These are phyloP conservation scores for Dolichomitus sp. DNA, from an alignment of 2,888 invertebrate genomes.

Conservation along the genomic window DNA sequence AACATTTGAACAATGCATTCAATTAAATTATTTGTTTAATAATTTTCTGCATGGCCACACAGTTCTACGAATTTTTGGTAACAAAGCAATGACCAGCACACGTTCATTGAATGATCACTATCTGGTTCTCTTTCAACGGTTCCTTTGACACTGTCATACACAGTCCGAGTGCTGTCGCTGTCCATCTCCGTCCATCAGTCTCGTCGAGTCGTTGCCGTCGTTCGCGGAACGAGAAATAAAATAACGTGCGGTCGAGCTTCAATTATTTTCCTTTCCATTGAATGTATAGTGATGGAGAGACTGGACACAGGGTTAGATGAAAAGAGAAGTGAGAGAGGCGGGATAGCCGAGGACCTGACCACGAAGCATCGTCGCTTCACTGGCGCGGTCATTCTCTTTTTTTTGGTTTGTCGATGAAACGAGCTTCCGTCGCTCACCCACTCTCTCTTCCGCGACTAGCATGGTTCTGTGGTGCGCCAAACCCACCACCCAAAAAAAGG, in stretches of 20 bases:
- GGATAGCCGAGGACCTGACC: conserved; percentile 17
- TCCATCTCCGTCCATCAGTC: conserved; percentile 12
- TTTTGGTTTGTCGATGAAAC: conserved; percentile 41
- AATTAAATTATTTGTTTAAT: not conserved
- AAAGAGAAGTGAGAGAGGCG: conserved; percentile 23
- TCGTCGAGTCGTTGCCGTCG: not conserved
- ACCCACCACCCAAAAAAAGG: conserved; percentile 12
- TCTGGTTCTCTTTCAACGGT: not conserved
- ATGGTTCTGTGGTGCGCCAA: not conserved
- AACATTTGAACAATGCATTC: not conserved
- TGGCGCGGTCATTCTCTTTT: conserved; percentile 17
- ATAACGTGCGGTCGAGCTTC: conserved; percentile 50
- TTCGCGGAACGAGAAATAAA: conserved; percentile 41
- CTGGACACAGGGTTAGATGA: not conserved
- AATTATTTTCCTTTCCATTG: conserved; percentile 43
- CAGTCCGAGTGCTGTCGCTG: conserved; percentile 3
- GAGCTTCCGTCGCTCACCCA: conserved; percentile 23
- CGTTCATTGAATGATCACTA: not conserved
- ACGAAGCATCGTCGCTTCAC: conserved; percentile 22
- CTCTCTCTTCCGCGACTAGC: not conserved
- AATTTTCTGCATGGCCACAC: not conserved
- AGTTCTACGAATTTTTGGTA: not conserved
- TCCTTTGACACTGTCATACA: conserved; percentile 24
- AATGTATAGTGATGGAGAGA: not conserved
- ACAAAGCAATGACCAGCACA: not conserved